Conservation (phyloP, 2,888 invertebrate genomes). For the Agrenia bidenticulata region DNA sequence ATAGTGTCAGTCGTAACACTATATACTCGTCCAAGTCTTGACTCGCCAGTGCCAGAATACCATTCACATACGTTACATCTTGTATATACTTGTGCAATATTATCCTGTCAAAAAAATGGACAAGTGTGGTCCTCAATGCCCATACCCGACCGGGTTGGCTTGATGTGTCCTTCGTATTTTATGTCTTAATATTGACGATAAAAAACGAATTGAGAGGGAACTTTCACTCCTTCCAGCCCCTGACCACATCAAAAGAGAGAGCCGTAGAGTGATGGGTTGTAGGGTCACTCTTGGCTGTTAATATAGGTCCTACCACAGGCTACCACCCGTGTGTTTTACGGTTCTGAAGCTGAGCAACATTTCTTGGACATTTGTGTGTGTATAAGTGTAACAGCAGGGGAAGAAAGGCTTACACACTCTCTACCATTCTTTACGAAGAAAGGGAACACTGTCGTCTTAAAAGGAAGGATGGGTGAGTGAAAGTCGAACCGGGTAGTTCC, state of each 20-base stretch:
- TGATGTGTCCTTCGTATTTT: slow-evolving; percentile 19
- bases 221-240: neutral
- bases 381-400: slow-evolving; percentile 3
- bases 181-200: slow-evolving; percentile 28
- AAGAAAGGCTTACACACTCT: slow-evolving; percentile 1
- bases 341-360: neutral
- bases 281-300: neutral
- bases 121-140: neutral
- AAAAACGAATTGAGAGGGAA: slow-evolving; percentile 14
- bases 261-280: neutral
- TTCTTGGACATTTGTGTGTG: neutral
- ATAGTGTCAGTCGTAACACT: too few relatives aligned
- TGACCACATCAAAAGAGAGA: neutral
- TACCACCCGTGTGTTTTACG: neutral
- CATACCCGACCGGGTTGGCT: slow-evolving; percentile 17
- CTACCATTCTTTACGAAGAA: neutral
- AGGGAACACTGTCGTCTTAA: slow-evolving; percentile 1
- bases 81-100: neutral
- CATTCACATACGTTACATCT: neutral
- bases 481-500: slow-evolving; percentile 5
- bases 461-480: neutral
- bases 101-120: slow-evolving; percentile 4
- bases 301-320: neutral
- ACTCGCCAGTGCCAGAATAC: too few relatives aligned
- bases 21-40: too few relatives aligned